These are phyloP conservation scores for Gila robusta DNA, from an alignment of 2,797 vertebrate species.

Conservation along the genomic window DNA sequence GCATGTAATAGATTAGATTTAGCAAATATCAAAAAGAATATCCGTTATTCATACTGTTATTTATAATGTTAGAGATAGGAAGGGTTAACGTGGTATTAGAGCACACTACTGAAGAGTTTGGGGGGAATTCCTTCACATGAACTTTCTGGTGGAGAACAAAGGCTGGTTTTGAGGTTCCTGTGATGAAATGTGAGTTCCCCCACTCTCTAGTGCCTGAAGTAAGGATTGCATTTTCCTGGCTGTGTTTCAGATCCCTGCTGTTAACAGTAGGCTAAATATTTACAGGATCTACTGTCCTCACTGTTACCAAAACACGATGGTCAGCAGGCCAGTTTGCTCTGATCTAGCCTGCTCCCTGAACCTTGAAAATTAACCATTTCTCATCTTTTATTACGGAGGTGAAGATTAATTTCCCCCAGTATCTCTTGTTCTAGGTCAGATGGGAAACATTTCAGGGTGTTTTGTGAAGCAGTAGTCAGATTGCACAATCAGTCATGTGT, in stretches of 20 bases:
- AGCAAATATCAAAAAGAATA: neutral
- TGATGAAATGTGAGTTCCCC: neutral
- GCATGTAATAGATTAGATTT: neutral
- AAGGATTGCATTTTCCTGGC: constrained; percentile 15
- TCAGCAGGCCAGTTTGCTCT: neutral
- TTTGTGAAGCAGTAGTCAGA: neutral
- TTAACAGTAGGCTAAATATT: constrained; percentile 38
- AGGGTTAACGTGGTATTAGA: neutral
- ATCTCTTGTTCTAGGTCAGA: neutral
- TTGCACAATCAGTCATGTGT: neutral
- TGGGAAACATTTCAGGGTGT: neutral
- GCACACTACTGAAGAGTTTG: neutral
- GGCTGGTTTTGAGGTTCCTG: constrained; percentile 8
- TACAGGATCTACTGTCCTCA: constrained; percentile 22
- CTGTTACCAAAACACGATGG: constrained; percentile 23
- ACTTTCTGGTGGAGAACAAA: constrained; percentile 21
- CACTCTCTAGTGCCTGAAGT: neutral
- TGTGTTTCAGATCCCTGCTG: neutral
- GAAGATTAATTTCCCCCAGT: constrained; percentile 10
- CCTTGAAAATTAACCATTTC: neutral
- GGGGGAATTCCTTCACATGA: neutral
- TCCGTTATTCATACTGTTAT: neutral
- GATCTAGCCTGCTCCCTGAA: neutral
- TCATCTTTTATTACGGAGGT: neutral
- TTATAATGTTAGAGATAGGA: neutral